A percentile compares a stretch with the other conserved stretches of the same genome.
These are phyloP conservation scores for Mizuhopecten yessoensis DNA, from an alignment of 1,140 invertebrate genomes.

Conservation along the genomic window DNA sequence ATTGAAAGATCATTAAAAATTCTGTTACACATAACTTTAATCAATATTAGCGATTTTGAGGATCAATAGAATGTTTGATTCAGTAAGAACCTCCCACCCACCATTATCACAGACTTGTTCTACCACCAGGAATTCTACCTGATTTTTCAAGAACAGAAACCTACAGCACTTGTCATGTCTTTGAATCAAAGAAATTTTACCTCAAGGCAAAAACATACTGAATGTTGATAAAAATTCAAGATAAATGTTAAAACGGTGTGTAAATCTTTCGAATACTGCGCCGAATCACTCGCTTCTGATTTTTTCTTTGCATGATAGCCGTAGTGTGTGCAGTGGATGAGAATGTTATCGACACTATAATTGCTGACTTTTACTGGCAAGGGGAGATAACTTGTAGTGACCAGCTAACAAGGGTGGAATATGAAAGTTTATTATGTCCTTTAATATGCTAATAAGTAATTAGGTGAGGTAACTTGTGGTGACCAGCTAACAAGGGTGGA, in stretches of 20 bases:
- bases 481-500: background rate
- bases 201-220: background rate
- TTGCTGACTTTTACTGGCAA: background rate
- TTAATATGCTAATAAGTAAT: background rate
- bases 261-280: constrained; percentile 2
- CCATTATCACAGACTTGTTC: background rate
- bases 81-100: background rate
- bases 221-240: constrained; percentile 2
- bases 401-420: background rate
- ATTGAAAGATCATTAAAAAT: too few species aligned
- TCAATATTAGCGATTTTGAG: too few species aligned
- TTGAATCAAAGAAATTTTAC: background rate
- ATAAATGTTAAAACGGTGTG: background rate
- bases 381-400: constrained; percentile 37
- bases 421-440: background rate
- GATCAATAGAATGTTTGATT: too few species aligned
- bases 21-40: too few species aligned
- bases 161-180: background rate
- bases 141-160: background rate
- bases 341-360: background rate
- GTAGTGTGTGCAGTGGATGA: background rate
- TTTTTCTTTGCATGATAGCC: background rate
- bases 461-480: constrained; percentile 30
- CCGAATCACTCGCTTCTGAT: background rate
- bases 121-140: background rate